Evolutionary conservation across 2,113 vertebrate species (phyloP), one percentile per base, ranked within the genome.

Genomic region (Turdus rufiventris): DNA sequence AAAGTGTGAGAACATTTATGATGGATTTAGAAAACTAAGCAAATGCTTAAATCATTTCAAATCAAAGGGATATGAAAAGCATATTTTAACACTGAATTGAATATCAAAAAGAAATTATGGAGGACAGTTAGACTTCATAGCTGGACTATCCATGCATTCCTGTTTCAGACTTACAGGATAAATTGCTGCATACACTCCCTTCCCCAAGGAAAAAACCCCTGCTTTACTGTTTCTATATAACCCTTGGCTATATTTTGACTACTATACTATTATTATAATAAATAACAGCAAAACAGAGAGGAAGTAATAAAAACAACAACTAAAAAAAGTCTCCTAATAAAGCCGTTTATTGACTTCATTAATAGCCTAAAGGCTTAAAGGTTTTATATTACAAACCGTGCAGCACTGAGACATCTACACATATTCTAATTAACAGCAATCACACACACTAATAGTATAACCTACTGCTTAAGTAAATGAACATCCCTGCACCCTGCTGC

Each of bases 391-490:
- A 94, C 95, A 85, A 97, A 96, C 93, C 88, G 82, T 87, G 94
- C 97, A 96, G 96, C 97, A 95, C 42, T 84, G 93, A 97, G 91
- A 97, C 94, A 96, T 91, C 92, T 96, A 96, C 94, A 94, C 95
- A 95, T 95, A 96, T 87, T 97, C 97, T 98, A 98, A 98, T 98
- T 98, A 98, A 98, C 97, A 98, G 97, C 98, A 98, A 98, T 98
- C 98, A 97, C 97, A 96, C 96, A 98, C 94, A 88, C 97, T 98
- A 98, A 98, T 98, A 98, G 97, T 98, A 97, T 97, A 98, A 98
- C 97, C 98, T 97, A 98, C 97, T 98, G 98, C 97, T 98, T 98
- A 98, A 98, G 98, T 98, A 98, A 98, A 98, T 98, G 98, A 98
- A 97, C 97, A 98, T 97, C 97, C 96, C 97, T 97, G 97, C 97